Base-by-base conservation (phyloP, 2,888 invertebrate genomes). In the Agrilus mali region DNA sequence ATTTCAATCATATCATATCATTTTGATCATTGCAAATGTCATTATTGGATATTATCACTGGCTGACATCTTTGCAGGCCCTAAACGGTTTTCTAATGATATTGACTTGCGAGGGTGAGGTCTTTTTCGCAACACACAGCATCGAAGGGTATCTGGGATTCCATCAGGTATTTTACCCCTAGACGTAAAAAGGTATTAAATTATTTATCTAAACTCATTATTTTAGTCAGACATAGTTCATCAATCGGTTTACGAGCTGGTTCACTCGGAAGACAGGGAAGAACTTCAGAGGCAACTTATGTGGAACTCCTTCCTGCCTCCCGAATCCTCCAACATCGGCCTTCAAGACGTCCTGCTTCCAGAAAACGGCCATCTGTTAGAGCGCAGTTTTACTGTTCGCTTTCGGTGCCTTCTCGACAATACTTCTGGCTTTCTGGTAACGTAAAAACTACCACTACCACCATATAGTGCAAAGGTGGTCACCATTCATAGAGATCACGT, bases 121-220 rank as follows among this genome's bases (percentile, higher is more conserved):
- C 40, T 98, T 98, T 78, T 98, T 96, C 73, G 96, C 96, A 46
- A 96, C 97, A 50, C 92, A 97, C 75, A 96, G 95, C 70, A 97
- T 99, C 67, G 98, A 98, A 75, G 95, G 92, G 68, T 99, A 96
- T 74, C 79, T 98, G 63, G 98, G 98, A 69, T 98, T 99, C 77
- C 97, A 98, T 77, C 98, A 98, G 86, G 97, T 97, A 74, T 73
- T 33, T 16, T 13, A 41, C 31, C 40, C 16, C 14, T 42, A 33
- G 4, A 27, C 8, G 7, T 39, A 31, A 14, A 35, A 17, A 41
- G 15, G 31, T 45, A 27, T 38, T 37, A 35, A 33, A 31, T 43
- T 35, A 44, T 22, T 42, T 14, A 10, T 41, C 53, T 40, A 41
- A 53, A 49, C 50, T 46, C n/a, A n/a, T n/a, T 55, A 53, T 78